Evolutionary conservation across 2,113 vertebrate species (phyloP).

Genomic region (Empidonax alnorum): DNA sequence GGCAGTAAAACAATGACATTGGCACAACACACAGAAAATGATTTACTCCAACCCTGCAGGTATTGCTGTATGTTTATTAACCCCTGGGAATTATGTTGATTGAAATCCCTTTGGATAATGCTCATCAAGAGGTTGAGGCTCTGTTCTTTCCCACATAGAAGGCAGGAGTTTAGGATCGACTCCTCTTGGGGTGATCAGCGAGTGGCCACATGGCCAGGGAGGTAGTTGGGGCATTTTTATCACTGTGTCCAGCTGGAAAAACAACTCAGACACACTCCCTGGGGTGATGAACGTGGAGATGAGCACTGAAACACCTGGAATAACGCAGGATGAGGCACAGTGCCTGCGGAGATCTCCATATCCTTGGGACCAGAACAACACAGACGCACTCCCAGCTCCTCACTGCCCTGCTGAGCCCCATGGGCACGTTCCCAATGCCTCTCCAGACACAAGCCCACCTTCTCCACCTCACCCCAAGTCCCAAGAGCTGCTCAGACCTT

Average conservation of each 20-base stretch:
- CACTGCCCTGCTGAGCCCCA: neutral
- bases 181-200: neutral
- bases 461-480: neutral
- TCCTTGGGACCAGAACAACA: neutral
- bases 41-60: slow-evolving; percentile 48
- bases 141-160: neutral
- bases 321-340: neutral
- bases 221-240: neutral
- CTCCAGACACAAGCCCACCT: neutral
- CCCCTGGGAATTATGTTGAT: slow-evolving; percentile 30
- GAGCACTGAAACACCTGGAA: accelerated
- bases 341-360: neutral
- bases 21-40: slow-evolving; percentile 5
- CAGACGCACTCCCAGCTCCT: neutral
- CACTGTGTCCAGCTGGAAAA: neutral
- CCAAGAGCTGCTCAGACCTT: neutral
- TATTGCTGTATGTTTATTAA: slow-evolving; percentile 59
- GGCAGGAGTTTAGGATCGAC: neutral
- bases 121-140: neutral
- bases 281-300: accelerated
- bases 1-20: slow-evolving; percentile 62
- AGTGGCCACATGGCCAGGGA: neutral
- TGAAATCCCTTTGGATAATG: slow-evolving; percentile 22
- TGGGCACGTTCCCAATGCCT: neutral
- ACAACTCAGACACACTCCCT: accelerated